phyloP scores from a whole-genome alignment of 1,140 invertebrate genomes.

The Eumeta japonica region DNA sequence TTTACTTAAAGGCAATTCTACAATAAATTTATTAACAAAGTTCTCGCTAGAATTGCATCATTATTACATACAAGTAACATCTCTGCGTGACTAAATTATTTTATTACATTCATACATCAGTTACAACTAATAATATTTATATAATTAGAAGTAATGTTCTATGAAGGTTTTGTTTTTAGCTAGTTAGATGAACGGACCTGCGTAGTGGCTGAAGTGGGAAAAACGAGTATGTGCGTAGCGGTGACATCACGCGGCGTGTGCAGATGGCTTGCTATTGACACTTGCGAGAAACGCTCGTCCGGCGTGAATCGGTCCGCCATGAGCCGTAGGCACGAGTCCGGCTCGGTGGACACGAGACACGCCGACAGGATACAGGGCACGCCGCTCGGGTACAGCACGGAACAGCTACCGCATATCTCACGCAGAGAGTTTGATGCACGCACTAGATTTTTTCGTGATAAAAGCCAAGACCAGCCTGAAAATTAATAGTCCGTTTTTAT shows the following conservation, averaged over 20 bases:
- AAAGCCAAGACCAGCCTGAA: conserved; percentile 87
- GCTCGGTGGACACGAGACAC: conserved; percentile 94
- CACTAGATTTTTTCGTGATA: conserved; percentile 87
- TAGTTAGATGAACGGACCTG: conserved; percentile 64
- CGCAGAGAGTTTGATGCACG: conserved; percentile 84
- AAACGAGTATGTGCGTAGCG: conserved; percentile 97
- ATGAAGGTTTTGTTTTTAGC: no score
- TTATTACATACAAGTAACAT: no score
- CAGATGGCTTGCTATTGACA: conserved; percentile 78
- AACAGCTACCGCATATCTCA: conserved; percentile 89
- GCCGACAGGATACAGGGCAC: conserved; percentile 92
- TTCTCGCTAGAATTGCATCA: no score
- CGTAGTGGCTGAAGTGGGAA: conserved; percentile 95
- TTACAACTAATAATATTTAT: no score
- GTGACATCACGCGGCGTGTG: conserved; percentile 92
- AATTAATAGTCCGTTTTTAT: no score
- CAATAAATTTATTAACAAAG: no score
- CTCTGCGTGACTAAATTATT: no score
- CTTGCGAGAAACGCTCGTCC: conserved; percentile 86
- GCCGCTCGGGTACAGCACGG: conserved; percentile 73
- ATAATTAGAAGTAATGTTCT: no score
- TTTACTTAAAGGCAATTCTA: no score
- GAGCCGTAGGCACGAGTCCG: conserved; percentile 87
- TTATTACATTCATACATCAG: no score
- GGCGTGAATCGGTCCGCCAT: conserved; percentile 94